phyloP scores from a whole-genome alignment of 2,113 vertebrate genomes.

The Engraulis encrasicolus region DNA sequence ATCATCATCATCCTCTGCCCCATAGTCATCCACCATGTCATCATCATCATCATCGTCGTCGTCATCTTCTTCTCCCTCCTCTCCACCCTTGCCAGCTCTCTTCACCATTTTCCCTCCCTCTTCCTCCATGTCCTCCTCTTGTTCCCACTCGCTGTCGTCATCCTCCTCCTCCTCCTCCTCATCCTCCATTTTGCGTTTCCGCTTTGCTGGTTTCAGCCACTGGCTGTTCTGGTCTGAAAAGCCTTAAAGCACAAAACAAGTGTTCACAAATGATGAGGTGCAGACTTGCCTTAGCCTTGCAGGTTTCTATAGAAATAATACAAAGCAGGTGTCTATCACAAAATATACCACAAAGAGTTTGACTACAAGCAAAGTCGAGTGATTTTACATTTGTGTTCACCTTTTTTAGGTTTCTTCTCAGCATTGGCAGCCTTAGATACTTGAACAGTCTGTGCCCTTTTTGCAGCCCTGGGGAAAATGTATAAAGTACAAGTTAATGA shows the following conservation, averaged over 20 bases:
- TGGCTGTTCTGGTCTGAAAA: conserved; percentile 81
- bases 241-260: conserved; percentile 55
- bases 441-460: conserved; percentile 62
- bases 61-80: too few species aligned
- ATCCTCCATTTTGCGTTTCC: conserved; percentile 71
- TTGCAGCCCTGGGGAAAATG: conserved; percentile 67
- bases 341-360: too few species aligned
- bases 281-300: too few species aligned
- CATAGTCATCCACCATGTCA: conserved; percentile 72
- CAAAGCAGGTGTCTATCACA: too few species aligned
- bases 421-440: conserved; percentile 45
- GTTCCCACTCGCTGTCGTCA: conserved; percentile 72
- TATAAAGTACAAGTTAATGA: neutral
- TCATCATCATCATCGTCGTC: conserved; percentile 79
- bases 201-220: conserved; percentile 77
- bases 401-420: conserved; percentile 63
- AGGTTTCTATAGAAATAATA: too few species aligned
- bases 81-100: too few species aligned
- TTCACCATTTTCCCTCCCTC: conserved; percentile 53
- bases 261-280: neutral
- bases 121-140: conserved; percentile 67
- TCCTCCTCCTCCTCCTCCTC: conserved; percentile 68
- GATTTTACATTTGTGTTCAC: conserved; percentile 43
- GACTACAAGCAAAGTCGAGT: neutral
- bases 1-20: conserved; percentile 11